Base-by-base conservation (phyloP, 2,113 vertebrate species). In the Aegotheles bennettii region DNA sequence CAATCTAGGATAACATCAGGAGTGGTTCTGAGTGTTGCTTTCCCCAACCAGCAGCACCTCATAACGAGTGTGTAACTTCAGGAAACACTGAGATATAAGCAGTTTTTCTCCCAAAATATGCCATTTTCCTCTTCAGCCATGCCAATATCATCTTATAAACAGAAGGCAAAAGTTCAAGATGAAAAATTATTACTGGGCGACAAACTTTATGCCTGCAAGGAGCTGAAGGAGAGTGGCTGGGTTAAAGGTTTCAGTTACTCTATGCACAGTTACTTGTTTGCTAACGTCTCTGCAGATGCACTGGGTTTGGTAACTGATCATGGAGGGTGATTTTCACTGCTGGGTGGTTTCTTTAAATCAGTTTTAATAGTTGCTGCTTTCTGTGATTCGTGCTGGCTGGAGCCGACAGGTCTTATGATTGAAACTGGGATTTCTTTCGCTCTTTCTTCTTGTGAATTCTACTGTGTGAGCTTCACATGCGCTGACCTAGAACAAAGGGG, bases 401-500 rank as follows among this genome's bases (percentile, higher is more conserved):
- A 90, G 35, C 68, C 86, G 71, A 18, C 56, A 68, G 68, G 21
- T 68, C 40, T 60, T 68, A n/a, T 43, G 64, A 68, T 20, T 77
- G 69, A 48, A 93, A 40, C 38, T 70, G 75, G 50, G 78, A 33
- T 84, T 94, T 87, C 78, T 89, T 76, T 89, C 38, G 43, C 67
- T 60, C 59, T 84, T 81, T 95, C 57, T 90, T 82, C 45, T 47
- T 84, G 61, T 93, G 87, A 92, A 77, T 88, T 91, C 79, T 74
- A 7, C 94, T 77, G 42, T 93, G 91, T 79, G 88, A 95, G 79
- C 60, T 90, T 81, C 85, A 88, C 92, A 96, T 81, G 53, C 45
- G 83, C 83, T 93, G 93, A 60, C 90, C 85, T 81, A 94, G 88
- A 95, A 94, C 90, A 93, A 92, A 91, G 77, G 89, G 67, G 86